These are phyloP conservation scores for Bombyx mori DNA, from an alignment of 1,140 invertebrate genomes.

Conservation along the genomic window DNA sequence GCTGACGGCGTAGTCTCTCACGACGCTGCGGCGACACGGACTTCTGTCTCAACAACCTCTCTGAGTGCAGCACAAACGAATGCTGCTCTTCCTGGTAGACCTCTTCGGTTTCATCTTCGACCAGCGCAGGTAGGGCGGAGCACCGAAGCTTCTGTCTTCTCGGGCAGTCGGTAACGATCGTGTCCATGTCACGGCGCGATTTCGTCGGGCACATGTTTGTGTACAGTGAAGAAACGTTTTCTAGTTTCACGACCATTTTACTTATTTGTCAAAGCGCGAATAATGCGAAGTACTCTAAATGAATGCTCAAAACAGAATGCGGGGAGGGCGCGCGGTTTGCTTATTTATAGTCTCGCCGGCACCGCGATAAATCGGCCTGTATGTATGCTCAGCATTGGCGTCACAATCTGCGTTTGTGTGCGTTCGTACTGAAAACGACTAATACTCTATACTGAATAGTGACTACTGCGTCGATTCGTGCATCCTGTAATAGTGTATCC, in stretches of 20 bases:
- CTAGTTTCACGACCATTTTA: constrained; percentile 63
- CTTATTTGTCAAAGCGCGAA: background rate
- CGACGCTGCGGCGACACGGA: constrained; percentile 50
- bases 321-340: constrained; percentile 31
- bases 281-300: constrained; percentile 19
- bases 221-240: constrained; percentile 45
- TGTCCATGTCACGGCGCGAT: constrained; percentile 38
- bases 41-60: constrained; percentile 49
- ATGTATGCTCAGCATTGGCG: constrained; percentile 40
- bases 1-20: constrained; percentile 40
- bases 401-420: constrained; percentile 28
- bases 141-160: constrained; percentile 37
- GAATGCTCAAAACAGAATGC: constrained; percentile 41
- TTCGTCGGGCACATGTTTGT: constrained; percentile 56
- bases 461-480: background rate
- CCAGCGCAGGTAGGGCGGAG: constrained; percentile 43
- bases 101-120: constrained; percentile 62
- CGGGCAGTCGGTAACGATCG: constrained; percentile 21
- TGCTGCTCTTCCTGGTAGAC: constrained; percentile 37
- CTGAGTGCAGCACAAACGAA: constrained; percentile 36
- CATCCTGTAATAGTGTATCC: background rate
- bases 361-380: constrained; percentile 30
- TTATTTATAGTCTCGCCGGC: constrained; percentile 44
- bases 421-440: background rate
- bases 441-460: background rate